These are phyloP conservation scores for human DNA, from an alignment of 2,113 vertebrate genomes.

Conservation along the genomic window GRCh38 chr4:180756501-180757000, in stretches of 20 bases:
- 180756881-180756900: neutral
- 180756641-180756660: neutral
- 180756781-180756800: no score
- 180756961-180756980: no score
- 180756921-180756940: no score
- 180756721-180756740: no score
- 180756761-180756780: neutral
- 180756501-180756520: neutral
- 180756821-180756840: neutral
- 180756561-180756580: neutral
- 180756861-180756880: neutral
- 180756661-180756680: neutral
- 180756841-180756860: no score
- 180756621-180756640: neutral
- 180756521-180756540: neutral
- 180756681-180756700: neutral
- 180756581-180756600: neutral
- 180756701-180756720: no score
- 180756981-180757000: no score
- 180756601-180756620: neutral
- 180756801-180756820: neutral
- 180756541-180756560: neutral
- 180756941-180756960: no score
- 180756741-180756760: no score
- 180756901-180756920: neutral